These are phyloP conservation scores for Cylloceria caligata DNA, from an alignment of 2,888 invertebrate genomes.

Conservation along the genomic window DNA sequence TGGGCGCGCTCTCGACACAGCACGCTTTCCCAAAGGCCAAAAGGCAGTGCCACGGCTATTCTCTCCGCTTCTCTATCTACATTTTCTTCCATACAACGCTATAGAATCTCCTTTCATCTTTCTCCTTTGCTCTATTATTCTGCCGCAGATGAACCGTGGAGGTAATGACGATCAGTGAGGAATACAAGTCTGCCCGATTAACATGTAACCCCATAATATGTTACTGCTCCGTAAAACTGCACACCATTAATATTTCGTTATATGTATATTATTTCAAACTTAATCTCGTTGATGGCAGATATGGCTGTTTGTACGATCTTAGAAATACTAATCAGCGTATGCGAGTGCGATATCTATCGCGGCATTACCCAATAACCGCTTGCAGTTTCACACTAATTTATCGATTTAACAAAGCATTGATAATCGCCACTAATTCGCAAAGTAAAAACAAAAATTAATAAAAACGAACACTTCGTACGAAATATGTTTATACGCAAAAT, in stretches of 20 bases:
- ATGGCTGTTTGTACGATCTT: background rate
- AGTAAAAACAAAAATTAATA: no score
- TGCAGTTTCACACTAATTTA: no score
- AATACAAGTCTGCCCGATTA: background rate
- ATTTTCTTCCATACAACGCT: constrained; percentile 43
- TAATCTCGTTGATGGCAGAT: background rate
- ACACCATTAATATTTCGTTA: background rate
- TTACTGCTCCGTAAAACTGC: background rate
- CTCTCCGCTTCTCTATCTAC: constrained; percentile 44
- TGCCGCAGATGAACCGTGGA: background rate
- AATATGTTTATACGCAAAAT: no score
- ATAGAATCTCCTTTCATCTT: constrained; percentile 21
- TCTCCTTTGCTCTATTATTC: constrained; percentile 28
- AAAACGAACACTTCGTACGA: no score
- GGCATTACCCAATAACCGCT: no score
- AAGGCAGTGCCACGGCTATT: constrained; percentile 59
- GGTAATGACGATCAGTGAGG: background rate
- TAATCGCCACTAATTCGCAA: no score
- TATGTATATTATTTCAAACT: background rate
- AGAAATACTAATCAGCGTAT: background rate
- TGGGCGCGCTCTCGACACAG: constrained; percentile 65
- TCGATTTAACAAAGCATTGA: no score
- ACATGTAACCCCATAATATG: background rate
- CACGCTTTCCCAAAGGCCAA: constrained; percentile 65
- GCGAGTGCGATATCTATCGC: background rate